Conservation (phyloP, 2,113 vertebrate genomes). For the Embiotoca jacksoni region DNA sequence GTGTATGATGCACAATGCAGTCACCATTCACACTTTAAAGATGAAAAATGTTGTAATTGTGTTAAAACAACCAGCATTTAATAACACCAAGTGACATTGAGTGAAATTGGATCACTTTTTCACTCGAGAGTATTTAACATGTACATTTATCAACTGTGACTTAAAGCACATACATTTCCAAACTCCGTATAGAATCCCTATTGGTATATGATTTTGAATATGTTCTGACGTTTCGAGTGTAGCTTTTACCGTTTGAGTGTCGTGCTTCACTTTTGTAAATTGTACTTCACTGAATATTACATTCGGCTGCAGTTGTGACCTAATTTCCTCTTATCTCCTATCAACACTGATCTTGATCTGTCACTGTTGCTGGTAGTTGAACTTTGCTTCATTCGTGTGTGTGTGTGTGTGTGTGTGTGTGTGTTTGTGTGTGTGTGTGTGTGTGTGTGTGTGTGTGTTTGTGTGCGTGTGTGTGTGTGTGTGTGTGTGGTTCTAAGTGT, state of each 20-base stretch:
- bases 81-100: too few relatives aligned
- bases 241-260: neutral
- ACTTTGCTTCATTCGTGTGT: neutral
- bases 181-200: too few relatives aligned
- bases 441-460: neutral
- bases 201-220: too few relatives aligned
- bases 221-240: neutral
- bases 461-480: neutral
- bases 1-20: too few relatives aligned
- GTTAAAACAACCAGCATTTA: too few relatives aligned
- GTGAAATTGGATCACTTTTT: neutral
- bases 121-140: neutral
- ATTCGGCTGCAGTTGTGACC: conserved; percentile 41
- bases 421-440: neutral
- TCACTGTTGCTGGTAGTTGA: neutral
- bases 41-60: too few relatives aligned
- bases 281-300: neutral
- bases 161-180: too few relatives aligned
- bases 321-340: conserved; percentile 23
- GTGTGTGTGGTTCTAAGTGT: neutral
- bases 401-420: neutral
- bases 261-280: neutral
- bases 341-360: neutral
- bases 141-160: neutral
- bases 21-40: too few relatives aligned